Evolutionary conservation across 2,888 invertebrate species (phyloP).

Genomic region (Cantharis rustica): DNA sequence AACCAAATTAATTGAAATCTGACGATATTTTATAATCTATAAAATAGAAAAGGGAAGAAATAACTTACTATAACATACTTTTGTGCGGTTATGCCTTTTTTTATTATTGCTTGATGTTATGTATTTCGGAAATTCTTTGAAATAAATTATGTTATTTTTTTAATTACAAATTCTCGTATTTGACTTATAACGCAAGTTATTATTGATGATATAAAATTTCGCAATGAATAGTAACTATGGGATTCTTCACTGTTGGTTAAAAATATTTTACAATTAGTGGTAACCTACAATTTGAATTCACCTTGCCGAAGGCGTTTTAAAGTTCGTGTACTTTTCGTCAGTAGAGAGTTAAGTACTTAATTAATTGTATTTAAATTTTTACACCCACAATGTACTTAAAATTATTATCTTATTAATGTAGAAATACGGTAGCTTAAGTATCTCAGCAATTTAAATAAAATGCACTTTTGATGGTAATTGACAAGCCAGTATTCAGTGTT

Average conservation of each 20-base stretch:
- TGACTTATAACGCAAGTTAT: background rate
- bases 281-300: slow-evolving; percentile 11
- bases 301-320: slow-evolving; percentile 10
- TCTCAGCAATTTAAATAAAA: background rate
- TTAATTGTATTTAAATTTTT: background rate
- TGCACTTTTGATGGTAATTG: background rate
- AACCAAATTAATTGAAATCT: background rate
- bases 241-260: slow-evolving; percentile 9
- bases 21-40: background rate
- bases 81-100: background rate
- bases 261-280: background rate
- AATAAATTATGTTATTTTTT: background rate
- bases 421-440: background rate
- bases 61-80: background rate
- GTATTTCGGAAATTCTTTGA: too few relatives aligned
- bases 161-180: background rate
- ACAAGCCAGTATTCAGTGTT: slow-evolving; percentile 2
- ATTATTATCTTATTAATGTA: background rate
- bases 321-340: background rate
- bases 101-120: background rate
- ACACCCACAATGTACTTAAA: background rate
- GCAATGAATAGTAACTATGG: background rate
- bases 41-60: background rate
- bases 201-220: background rate
- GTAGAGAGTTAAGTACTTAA: background rate